Evolutionary conservation across 1,140 invertebrate species (phyloP), one percentile per base, ranked within the genome.

Genomic region (Brachionus sp.): DNA sequence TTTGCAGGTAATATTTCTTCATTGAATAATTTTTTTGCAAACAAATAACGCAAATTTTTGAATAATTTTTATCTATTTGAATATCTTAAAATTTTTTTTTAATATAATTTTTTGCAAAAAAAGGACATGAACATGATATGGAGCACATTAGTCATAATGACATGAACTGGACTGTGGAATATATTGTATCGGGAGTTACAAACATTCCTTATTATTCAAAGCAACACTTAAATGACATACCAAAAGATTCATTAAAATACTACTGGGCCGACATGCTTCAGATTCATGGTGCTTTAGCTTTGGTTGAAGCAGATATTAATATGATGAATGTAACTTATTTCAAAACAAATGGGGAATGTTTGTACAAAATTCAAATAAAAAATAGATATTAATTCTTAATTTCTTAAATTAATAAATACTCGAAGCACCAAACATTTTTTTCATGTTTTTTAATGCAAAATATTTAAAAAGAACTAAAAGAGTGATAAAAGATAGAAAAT

Each of bases 91-190:
- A n/a, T n/a, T n/a, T n/a, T n/a, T n/a, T n/a, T n/a, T n/a, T n/a
- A n/a, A n/a, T n/a, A n/a, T n/a, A n/a, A n/a, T n/a, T 77, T 42
- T n/a, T 53, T 53, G 37, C 5, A 44, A 13, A 16, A 25, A 10
- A 25, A 84, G 90, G 90, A 16, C 91, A 91, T 85, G 90, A 91
- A 83, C 90, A 91, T 85, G 88, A 88, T 84, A 83, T 89, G 77
- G 46, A 80, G 13, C 89, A 90, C 86, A 88, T 89, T 83, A 84
- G 85, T 53, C 29, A 68, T 44, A 44, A 13, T 62, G 39, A 66
- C 35, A 23, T 82, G 16, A 68, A 42, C 19, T 39, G 19, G 25
- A 82, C 57, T 5, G 84, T 89, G n/a, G 86, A 90, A 53, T 89
- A 88, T 78, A 87, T 89, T 84, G 85, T 89, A 5, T 85, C 85